A percentile compares a stretch with the other conserved stretches of the same genome.
These are phyloP conservation scores for Sphecodes monilicornis DNA, from an alignment of 2,888 invertebrate genomes.

Conservation along the genomic window DNA sequence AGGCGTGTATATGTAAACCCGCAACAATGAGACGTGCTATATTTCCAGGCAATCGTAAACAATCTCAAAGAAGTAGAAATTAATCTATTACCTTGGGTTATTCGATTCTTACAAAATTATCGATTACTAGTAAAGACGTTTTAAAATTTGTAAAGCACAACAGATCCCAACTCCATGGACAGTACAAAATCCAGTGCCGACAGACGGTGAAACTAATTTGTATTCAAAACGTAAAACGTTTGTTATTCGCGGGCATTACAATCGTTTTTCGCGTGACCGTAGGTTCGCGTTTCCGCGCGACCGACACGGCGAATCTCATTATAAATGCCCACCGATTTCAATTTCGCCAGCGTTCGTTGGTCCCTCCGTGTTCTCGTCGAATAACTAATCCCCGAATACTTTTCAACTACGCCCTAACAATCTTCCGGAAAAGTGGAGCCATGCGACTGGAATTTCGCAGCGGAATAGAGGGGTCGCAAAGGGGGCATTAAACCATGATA, in stretches of 20 bases:
- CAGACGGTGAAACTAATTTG: neutral
- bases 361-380: neutral
- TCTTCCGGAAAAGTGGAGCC: slow-evolving; percentile 46
- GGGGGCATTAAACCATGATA: slow-evolving; percentile 64
- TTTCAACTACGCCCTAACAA: slow-evolving; percentile 12
- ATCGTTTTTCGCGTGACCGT: neutral
- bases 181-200: too few relatives aligned
- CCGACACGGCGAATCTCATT: neutral
- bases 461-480: neutral
- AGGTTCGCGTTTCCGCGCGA: neutral
- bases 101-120: neutral
- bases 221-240: neutral
- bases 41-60: neutral
- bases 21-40: neutral
- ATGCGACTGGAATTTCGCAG: slow-evolving; percentile 37
- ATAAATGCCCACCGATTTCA: neutral
- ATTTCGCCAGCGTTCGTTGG: slow-evolving; percentile 6
- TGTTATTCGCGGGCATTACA: neutral
- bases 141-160: neutral
- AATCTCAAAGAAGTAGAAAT: neutral
- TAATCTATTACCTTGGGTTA: too few relatives aligned
- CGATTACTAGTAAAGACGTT: neutral
- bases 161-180: too few relatives aligned
- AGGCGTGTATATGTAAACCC: neutral
- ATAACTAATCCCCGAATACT: slow-evolving; percentile 19